phyloP scores from a whole-genome alignment of 2,113 vertebrate species.

The Pteruthius melanotis region DNA sequence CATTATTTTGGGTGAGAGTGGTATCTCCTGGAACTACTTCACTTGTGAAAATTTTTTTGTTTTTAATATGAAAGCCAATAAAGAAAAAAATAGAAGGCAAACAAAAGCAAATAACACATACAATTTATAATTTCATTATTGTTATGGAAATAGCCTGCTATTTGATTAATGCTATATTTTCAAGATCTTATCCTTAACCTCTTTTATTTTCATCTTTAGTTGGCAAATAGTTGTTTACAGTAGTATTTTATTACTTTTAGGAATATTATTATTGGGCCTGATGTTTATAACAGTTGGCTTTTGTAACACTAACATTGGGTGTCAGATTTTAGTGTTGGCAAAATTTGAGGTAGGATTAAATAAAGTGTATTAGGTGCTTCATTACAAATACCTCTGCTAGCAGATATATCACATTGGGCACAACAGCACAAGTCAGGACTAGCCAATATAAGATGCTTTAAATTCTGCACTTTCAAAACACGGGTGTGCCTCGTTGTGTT shows the following conservation, averaged over 20 bases:
- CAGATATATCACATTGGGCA: background rate
- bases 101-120: background rate
- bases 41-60: background rate
- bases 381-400: background rate
- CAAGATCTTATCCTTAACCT: background rate
- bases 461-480: background rate
- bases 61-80: background rate
- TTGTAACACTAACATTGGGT: background rate
- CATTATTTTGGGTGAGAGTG: background rate
- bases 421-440: background rate
- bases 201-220: background rate
- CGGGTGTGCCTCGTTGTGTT: background rate
- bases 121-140: background rate
- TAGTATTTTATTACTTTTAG: background rate
- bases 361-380: background rate
- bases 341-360: background rate
- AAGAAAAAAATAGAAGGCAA: background rate
- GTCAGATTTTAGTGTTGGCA: background rate
- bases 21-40: background rate
- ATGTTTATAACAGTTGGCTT: background rate
- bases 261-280: background rate
- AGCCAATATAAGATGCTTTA: background rate
- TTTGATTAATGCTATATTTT: background rate
- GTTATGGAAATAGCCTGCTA: background rate
- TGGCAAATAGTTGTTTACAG: background rate